Base-by-base conservation (phyloP, 2,797 vertebrate genomes). In the Glyptemys insculpta region DNA sequence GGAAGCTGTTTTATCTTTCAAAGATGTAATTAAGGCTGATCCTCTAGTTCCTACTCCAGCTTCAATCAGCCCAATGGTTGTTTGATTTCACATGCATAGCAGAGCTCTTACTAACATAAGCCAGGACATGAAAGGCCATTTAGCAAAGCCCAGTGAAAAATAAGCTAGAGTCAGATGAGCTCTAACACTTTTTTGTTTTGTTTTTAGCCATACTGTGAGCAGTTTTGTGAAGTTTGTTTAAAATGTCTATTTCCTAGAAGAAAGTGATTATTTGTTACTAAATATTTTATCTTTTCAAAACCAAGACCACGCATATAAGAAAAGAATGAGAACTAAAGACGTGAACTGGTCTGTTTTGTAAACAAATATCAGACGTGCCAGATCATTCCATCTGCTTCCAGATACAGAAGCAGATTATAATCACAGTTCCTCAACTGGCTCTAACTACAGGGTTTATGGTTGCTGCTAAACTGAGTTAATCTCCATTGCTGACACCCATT, bases 1-100 rank as follows among this genome's bases (percentile, higher is more conserved):
- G 92, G 87, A 92, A 96, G 47, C 54, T 74, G 54, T n/a, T 90
- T 93, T 85, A 50, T 93, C 1, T 25, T 49, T 34, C 82, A 74
- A 95, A 91, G 85, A 50, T 12, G 12, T 93, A 84, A 83, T 83
- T 93, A 49, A 47, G 54, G 14, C 52, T 4, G 31, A 87, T 81
- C 25, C 54, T 85, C 82, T 65, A 31, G 56, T 59, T 91, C 72
- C 54, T 90, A 18, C 29, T 57, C 81, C 86, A 57, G 27, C 81
- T 91, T 72, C 76, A 76, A 59, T 78, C 41, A 84, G n/a, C 37
- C 37, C 65, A 59, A 44, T 88, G 62, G 44, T 65, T 80, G 8
- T 84, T 80, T 68, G 19, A 91, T 91, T 83, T 0, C 0, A 81
- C 16, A 2, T 27, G 57, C 41, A 5, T 81, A 80, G 62, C 50